These are phyloP conservation scores for Frankliniella intonsa DNA, from an alignment of 2,888 invertebrate species.

Conservation along the genomic window DNA sequence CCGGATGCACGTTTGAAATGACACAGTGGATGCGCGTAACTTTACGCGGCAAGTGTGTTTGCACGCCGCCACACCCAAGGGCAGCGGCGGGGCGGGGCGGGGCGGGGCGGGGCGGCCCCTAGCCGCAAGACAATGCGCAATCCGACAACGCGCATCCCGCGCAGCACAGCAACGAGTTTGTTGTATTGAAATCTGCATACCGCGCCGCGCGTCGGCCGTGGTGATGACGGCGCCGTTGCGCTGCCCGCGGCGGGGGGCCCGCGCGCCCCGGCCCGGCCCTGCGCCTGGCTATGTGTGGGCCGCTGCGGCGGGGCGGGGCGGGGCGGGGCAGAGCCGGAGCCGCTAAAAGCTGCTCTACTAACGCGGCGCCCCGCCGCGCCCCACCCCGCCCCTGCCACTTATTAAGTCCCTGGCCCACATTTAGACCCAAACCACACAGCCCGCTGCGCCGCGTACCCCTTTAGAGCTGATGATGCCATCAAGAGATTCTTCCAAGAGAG, in stretches of 20 bases:
- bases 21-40: too few species aligned
- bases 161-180: not conserved
- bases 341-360: not conserved
- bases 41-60: too few species aligned
- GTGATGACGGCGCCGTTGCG: not conserved
- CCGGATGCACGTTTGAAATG: too few species aligned
- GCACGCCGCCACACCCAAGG: not conserved
- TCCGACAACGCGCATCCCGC: not conserved
- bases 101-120: conserved; percentile 3
- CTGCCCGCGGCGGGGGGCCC: not conserved
- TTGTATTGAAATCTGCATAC: not conserved
- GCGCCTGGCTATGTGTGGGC: too few species aligned
- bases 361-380: not conserved
- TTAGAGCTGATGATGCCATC: too few species aligned
- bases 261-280: not conserved
- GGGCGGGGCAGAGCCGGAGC: not conserved
- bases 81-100: not conserved
- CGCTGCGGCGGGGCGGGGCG: not conserved
- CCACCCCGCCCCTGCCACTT: too few species aligned
- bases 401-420: too few species aligned
- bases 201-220: not conserved
- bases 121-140: not conserved
- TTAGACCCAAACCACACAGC: too few species aligned
- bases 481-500: too few species aligned
- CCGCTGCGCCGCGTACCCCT: too few species aligned